Conservation (phyloP, 2,888 invertebrate genomes). For the Leptinotarsa tumamoca region DNA sequence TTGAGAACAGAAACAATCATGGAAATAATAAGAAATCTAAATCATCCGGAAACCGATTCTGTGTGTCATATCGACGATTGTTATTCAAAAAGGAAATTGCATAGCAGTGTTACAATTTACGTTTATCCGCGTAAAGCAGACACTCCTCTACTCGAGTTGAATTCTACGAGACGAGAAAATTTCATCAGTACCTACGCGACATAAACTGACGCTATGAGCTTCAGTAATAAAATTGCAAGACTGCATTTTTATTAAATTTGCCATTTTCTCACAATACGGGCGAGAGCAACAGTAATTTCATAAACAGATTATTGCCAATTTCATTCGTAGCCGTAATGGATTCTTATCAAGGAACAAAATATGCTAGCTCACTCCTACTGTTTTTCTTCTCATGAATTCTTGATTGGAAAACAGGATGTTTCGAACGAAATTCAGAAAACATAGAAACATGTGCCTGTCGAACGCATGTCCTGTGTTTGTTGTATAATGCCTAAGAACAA, state of each 20-base stretch:
- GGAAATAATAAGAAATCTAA: no score
- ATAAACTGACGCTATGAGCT: constrained; percentile 12
- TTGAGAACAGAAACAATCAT: no score
- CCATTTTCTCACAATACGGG: background rate
- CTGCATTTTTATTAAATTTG: constrained; percentile 20
- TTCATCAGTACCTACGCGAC: constrained; percentile 4
- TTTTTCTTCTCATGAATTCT: background rate
- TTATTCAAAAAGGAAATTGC: background rate
- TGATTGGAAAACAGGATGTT: background rate
- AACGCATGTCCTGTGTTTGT: no score
- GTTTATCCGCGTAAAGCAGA: background rate
- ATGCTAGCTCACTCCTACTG: background rate
- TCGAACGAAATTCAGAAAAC: no score
- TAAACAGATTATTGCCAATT: constrained; percentile 14
- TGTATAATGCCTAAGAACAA: no score
- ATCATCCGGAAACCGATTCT: no score
- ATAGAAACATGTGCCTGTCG: no score
- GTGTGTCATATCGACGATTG: no score
- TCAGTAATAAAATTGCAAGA: constrained; percentile 11
- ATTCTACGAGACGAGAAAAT: constrained; percentile 10
- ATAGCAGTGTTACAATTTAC: background rate
- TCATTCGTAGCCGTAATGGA: constrained; percentile 1
- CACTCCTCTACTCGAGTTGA: background rate
- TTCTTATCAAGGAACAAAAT: background rate
- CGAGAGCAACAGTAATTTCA: constrained; percentile 8